Conservation (phyloP, 2,797 vertebrate species). For the Danio choprae region DNA sequence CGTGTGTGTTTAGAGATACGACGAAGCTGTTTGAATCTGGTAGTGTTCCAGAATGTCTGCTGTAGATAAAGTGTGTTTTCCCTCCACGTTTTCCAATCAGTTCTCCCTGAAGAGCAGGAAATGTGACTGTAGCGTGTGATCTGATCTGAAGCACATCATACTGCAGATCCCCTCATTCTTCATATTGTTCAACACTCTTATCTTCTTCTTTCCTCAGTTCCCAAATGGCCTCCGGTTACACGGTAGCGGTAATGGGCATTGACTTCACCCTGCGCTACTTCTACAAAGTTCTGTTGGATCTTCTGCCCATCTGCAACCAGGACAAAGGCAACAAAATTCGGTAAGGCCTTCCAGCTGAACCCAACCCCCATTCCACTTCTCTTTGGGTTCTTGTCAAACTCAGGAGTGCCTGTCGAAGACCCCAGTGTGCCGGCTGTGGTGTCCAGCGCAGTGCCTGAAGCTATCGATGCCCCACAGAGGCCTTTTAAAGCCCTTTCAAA, state of each 20-base stretch:
- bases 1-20: slow-evolving; percentile 32
- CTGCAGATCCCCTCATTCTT: slow-evolving; percentile 10
- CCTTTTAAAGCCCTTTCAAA: slow-evolving; percentile 59
- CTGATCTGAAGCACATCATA: slow-evolving; percentile 16
- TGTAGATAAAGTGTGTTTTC: slow-evolving; percentile 35
- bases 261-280: slow-evolving; percentile 98
- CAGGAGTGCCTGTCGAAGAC: slow-evolving; percentile 24
- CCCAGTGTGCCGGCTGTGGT: slow-evolving; percentile 31
- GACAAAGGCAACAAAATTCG: slow-evolving; percentile 98
- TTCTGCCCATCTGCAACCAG: slow-evolving; percentile 95
- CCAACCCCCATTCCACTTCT: neutral
- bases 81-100: slow-evolving; percentile 2
- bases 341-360: slow-evolving; percentile 69
- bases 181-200: slow-evolving; percentile 7
- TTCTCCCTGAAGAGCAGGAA: slow-evolving; percentile 18
- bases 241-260: slow-evolving; percentile 96
- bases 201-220: slow-evolving; percentile 72
- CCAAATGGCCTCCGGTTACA: slow-evolving; percentile 90
- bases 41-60: slow-evolving; percentile 26
- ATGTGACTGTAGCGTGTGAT: slow-evolving; percentile 11
- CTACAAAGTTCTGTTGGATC: slow-evolving; percentile 96
- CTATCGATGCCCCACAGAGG: slow-evolving; percentile 46
- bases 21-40: slow-evolving; percentile 40
- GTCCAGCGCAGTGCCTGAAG: slow-evolving; percentile 44
- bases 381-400: slow-evolving; percentile 7